Evolutionary conservation across 2,797 vertebrate species (phyloP), one percentile per base, ranked within the genome.

Genomic region (Odontamblyopus rebecca): DNA sequence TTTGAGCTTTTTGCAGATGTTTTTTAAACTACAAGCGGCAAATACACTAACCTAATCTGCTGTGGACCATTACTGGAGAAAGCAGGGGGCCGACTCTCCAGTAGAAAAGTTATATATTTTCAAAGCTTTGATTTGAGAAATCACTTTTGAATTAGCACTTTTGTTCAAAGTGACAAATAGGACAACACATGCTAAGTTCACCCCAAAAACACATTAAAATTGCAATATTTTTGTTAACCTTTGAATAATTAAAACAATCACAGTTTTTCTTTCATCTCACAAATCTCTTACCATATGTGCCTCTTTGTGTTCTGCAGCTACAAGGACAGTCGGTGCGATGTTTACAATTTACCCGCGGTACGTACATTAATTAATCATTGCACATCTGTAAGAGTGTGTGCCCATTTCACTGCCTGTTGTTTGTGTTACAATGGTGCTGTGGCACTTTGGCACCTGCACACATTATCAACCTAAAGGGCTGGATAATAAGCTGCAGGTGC

Each of bases 401-500:
- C 80, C 73, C 85, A 82, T 84, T 81, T 87, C 32, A 26, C 75
- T 75, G 80, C 77, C 76, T 80, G 84, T 84, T 80, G 87, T 86
- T 79, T 88, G 77, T 81, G 85, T 84, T 82, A 81, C 82, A 78
- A 70, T 82, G 75, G 85, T 85, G 71, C 72, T 79, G 75, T 81
- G 84, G 85, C 85, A 86, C 86, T 90, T 88, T 93, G 91, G 93
- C 95, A 97, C 93, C 95, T 97, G 95, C 85, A 91, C 86, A 44
- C 91, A 94, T 97, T 96, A 96, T 89, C 87, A 89, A 89, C 77
- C 86, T 89, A 89, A 87, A 90, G 90, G 84, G 89, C 90, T 73
- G 86, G 89, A 91, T 95, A 96, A 96, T 95, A 93, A 95, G 94
- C 93, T 93, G 91, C 96, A 97, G 95, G 94, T 96, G 93, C 85